Evolutionary conservation across 1,140 invertebrate genomes (phyloP).

Genomic region (Yoshiicerus persimilis): DNA sequence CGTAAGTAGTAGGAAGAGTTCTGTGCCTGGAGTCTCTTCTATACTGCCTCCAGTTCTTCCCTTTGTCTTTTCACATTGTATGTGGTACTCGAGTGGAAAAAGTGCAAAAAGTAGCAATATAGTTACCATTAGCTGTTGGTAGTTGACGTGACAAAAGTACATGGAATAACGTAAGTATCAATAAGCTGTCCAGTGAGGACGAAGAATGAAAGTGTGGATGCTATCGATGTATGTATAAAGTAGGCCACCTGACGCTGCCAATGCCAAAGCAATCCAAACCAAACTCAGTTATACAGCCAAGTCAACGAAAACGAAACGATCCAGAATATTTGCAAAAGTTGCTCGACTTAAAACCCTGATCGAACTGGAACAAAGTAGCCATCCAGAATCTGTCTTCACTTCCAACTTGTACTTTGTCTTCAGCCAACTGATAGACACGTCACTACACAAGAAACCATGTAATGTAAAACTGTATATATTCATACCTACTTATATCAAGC

Average conservation of each 20-base stretch:
- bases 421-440: not conserved
- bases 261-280: not conserved
- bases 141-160: not conserved
- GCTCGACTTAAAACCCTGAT: not conserved
- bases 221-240: not conserved
- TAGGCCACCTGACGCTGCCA: constrained; percentile 12
- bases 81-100: not conserved
- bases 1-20: not conserved
- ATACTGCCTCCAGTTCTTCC: not conserved
- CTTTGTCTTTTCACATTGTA: not conserved
- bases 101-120: not conserved
- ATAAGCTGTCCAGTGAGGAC: not conserved
- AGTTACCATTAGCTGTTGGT: not conserved
- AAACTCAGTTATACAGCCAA: not conserved
- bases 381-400: not conserved
- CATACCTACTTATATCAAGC: too few species aligned
- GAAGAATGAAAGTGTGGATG: not conserved
- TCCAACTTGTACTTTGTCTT: not conserved
- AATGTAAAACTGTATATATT: too few species aligned
- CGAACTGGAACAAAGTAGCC: not conserved
- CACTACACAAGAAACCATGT: too few species aligned
- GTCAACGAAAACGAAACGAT: not conserved
- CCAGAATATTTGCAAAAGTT: constrained; percentile 9
- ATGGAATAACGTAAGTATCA: not conserved
- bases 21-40: not conserved